Conservation (phyloP, 2,797 vertebrate species). For the Enteromius viviparus region DNA sequence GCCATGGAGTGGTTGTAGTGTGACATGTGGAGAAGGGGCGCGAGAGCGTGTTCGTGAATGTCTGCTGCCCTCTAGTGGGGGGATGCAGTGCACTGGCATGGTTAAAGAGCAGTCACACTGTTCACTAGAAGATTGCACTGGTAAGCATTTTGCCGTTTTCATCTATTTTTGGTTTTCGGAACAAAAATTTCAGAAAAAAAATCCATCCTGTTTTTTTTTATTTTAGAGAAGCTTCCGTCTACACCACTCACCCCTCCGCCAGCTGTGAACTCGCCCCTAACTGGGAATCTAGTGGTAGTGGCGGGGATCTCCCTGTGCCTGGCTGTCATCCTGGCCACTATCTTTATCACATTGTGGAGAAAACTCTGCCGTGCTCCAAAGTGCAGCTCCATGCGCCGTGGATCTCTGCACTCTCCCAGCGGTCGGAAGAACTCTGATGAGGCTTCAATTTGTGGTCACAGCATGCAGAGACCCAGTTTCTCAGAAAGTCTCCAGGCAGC, state of each 20-base stretch:
- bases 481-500: conserved; percentile 75
- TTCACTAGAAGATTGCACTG: conserved; percentile 88
- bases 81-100: conserved; percentile 80
- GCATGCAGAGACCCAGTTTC: conserved; percentile 85
- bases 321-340: conserved; percentile 87
- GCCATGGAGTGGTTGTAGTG: conserved; percentile 91
- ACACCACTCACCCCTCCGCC: conserved; percentile 64
- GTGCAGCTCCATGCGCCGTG: conserved; percentile 79
- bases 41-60: conserved; percentile 88
- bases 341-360: conserved; percentile 91
- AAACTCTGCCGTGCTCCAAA: conserved; percentile 85
- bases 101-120: conserved; percentile 86
- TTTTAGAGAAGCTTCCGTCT: conserved; percentile 56
- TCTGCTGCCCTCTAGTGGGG: conserved; percentile 77
- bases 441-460: conserved; percentile 88
- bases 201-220: background rate
- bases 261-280: conserved; percentile 62
- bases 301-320: conserved; percentile 90
- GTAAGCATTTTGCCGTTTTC: conserved; percentile 69
- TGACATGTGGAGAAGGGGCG: conserved; percentile 90
- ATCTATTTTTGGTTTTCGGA: background rate
- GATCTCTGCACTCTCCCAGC: conserved; percentile 81
- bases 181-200: background rate
- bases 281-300: conserved; percentile 88
- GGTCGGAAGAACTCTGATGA: conserved; percentile 91